Base-by-base conservation (phyloP, 2,113 vertebrate species). In the Peromyscus maniculatus region DNA sequence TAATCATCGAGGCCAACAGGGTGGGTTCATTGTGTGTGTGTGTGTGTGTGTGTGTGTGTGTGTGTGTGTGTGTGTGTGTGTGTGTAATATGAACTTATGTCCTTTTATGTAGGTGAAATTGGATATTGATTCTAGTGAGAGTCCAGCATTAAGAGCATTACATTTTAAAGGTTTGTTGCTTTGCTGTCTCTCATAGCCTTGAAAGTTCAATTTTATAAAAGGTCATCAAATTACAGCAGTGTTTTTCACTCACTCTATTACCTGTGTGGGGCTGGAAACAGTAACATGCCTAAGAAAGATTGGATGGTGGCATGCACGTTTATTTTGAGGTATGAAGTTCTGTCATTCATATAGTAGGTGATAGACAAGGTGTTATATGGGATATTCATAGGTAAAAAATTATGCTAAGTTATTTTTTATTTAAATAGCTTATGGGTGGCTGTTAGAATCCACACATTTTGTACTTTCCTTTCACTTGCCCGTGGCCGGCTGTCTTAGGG, bases 51-150 rank as follows among this genome's bases (percentile, higher is more conserved):
- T 52, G 46, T 79, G 75, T 79, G 46, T 82, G 52, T 82, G 52
- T 82, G 36, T 83, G 80, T 83, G 79, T 83, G 79, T 57, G 79
- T 83, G 79, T 57, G 75, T 16, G 26, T 66, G 43, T 33, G 13
- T 5, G 67, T 79, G 80, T 8, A 7, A 1, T 91, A 66, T 83
- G 24, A 92, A 62, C 36, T 72, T 59, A 83, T 1, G 13, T 15
- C 71, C 69, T 96, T 90, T 94, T 46, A 96, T 64, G 62, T 91
- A 67, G 67, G 17, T 97, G 24, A 24, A 96, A 89, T 94, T 86
- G 59, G 74, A 90, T 95, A 96, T 94, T 84, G 94, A 97, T 94
- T 97, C 64, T 66, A 71, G 57, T 93, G 66, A 96, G 62, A 93
- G 72, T 75, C 57, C 49, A 91, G 69, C 92, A 72, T 90, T 88